phyloP scores from a whole-genome alignment of 2,113 vertebrate species.

The Ardeotis arabs region DNA sequence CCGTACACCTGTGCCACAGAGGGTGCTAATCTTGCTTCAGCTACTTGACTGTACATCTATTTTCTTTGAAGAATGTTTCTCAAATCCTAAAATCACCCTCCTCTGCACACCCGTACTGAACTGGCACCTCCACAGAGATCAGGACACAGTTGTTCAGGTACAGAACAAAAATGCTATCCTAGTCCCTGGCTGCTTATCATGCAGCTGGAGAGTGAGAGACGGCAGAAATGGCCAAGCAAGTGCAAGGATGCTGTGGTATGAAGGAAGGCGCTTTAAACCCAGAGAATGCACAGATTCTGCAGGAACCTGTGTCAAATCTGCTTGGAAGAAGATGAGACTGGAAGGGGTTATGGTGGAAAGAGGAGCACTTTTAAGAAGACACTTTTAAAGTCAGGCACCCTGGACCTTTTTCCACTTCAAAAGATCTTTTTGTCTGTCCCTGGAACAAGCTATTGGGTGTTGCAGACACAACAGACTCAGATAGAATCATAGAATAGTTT shows the following conservation, averaged over 20 bases:
- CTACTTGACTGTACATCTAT: not conserved
- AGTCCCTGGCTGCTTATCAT: not conserved
- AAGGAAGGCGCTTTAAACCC: not conserved
- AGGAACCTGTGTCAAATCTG: not conserved
- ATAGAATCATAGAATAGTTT: too few species aligned
- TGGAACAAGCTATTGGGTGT: not conserved
- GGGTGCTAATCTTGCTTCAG: not conserved
- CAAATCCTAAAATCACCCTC: not conserved
- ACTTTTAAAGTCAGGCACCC: not conserved
- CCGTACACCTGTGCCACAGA: not conserved
- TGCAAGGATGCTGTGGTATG: fast-evolving
- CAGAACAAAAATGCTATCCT: not conserved
- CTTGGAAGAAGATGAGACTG: not conserved
- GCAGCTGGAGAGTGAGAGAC: not conserved
- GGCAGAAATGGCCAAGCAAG: not conserved
- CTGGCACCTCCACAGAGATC: not conserved
- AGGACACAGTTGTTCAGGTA: not conserved
- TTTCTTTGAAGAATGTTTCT: not conserved
- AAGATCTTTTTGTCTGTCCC: not conserved
- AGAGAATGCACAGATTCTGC: not conserved
- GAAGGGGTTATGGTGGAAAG: not conserved
- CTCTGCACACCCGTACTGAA: not conserved
- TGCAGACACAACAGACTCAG: not conserved
- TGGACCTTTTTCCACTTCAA: not conserved
- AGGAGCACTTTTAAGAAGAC: not conserved